Evolutionary conservation across 1,140 invertebrate genomes (phyloP).

Genomic region (Ptiloglossa arizonensis): DNA sequence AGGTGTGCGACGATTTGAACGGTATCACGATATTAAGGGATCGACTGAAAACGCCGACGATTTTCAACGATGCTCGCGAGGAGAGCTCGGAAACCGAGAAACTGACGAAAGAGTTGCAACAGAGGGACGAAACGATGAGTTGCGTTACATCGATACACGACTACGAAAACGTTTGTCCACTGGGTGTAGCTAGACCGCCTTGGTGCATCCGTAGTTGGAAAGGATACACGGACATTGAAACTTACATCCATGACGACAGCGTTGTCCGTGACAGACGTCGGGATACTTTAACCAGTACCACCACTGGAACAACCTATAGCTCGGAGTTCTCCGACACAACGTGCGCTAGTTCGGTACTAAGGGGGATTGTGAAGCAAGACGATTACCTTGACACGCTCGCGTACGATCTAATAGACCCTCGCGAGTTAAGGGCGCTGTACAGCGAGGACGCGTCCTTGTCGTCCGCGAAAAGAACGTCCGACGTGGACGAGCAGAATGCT

Average conservation of each 20-base stretch:
- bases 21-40: slow-evolving; percentile 54
- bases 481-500: slow-evolving; percentile 72
- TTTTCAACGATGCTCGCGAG: slow-evolving; percentile 38
- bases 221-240: slow-evolving; percentile 86
- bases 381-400: slow-evolving; percentile 83
- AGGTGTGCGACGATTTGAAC: slow-evolving; percentile 33
- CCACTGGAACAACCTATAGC: slow-evolving; percentile 74
- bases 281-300: slow-evolving; percentile 82
- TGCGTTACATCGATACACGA: slow-evolving; percentile 85
- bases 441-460: slow-evolving; percentile 27
- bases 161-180: slow-evolving; percentile 86
- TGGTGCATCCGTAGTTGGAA: slow-evolving; percentile 87
- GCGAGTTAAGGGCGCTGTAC: slow-evolving; percentile 43
- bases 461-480: slow-evolving; percentile 31
- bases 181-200: slow-evolving; percentile 86
- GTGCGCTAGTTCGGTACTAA: slow-evolving; percentile 79
- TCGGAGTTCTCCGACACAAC: slow-evolving; percentile 75
- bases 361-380: slow-evolving; percentile 78
- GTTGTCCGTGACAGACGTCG: slow-evolving; percentile 83
- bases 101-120: slow-evolving; percentile 51
- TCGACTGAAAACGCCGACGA: slow-evolving; percentile 61
- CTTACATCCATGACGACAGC: slow-evolving; percentile 85
- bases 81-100: slow-evolving; percentile 54
- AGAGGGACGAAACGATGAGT: slow-evolving; percentile 82
- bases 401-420: slow-evolving; percentile 79